Evolutionary conservation across 2,888 invertebrate species (phyloP), one percentile per base, ranked within the genome.

Genomic region (Halocaridina rubra): DNA sequence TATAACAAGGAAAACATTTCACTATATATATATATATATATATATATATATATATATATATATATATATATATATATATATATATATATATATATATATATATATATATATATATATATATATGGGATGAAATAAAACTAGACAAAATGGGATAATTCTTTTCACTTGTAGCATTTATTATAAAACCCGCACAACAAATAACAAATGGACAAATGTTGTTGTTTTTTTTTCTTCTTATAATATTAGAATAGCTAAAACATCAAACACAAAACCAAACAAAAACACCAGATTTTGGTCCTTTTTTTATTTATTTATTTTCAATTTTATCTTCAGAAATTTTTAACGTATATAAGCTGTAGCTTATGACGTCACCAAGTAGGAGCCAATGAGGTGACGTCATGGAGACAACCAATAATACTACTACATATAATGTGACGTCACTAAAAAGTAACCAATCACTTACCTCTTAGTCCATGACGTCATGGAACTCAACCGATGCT

Each of bases 121-220:
- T 33, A 7, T 24, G 22, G 7, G 7, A 74, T 33, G 46, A 39
- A 46, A 39, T 22, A 33, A 39, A 13, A 74, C 19, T n/a, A 33
- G 32, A n/a, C 19, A 74, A 19, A 74, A 39, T 16, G 24, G 22
- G 22, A 74, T n/a, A 39, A n/a, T 1, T 19, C n/a, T 19, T n/a
- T 82, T 59, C 82, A 78, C 77, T 72, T 82, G 80, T 82, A 82
- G 78, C 57, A 39, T 82, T 82, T 82, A 82, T 82, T 82, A 82
- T 72, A 82, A 82, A 82, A 82, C 77, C 77, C 57, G 77, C 82
- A 82, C 82, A 82, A 82, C 82, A 82, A 77, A 78, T 82, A 82
- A 82, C 82, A 82, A 82, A 82, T 82, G 53, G 82, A 82, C 82
- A 82, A 82, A 77, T 82, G 71, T 78, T n/a, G n/a, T n/a, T n/a